Base-by-base conservation (phyloP, 1,140 invertebrate species). In the Drosophila bocqueti region DNA sequence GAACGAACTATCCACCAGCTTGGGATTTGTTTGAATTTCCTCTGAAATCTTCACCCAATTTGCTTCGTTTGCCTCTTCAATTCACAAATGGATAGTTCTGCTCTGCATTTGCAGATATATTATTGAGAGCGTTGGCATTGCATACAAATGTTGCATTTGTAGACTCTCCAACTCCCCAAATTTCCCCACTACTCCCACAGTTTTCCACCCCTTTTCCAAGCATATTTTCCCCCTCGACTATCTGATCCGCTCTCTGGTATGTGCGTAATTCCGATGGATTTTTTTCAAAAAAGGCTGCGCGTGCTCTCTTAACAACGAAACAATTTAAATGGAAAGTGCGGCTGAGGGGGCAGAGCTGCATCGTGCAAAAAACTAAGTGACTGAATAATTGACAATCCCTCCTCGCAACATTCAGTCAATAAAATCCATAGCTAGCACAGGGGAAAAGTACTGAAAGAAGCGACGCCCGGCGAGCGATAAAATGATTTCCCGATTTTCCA, bases 371-470 rank as follows among this genome's bases (percentile, higher is more conserved):
- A 65, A 46, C 54, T 68, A 67, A 74, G 47, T 77, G 64, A 46
- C 36, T 55, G 73, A 36, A 31, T 31, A 73, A 52, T 73, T 69
- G 76, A 45, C 64, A 69, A 58, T 73, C 54, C 34, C 45, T 34
- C 10, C 13, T 24, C 24, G 15, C 61, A 40, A 21, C 42, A 26
- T 46, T 55, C 49, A 42, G 59, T 66, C 75, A 55, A 83, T 71
- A 65, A 83, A 83, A 65, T 69, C 50, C 69, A 83, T 62, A 38
- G 58, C 59, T 66, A 45, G 26, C 10, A 62, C 42, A 24, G 57
- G 38, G 42, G 1, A 38, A 52, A 38, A 34, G 26, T 9, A 24
- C 15, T 26, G 15, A 45, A 36, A 46, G 18, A 46, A 50, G 6
- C 21, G 10, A 52, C 13, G 38, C 18, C 34, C 18, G 13, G 16